Evolutionary conservation across 2,797 vertebrate species (phyloP), one percentile per base, ranked within the genome.

Genomic region (Scomberomorus guttatus): DNA sequence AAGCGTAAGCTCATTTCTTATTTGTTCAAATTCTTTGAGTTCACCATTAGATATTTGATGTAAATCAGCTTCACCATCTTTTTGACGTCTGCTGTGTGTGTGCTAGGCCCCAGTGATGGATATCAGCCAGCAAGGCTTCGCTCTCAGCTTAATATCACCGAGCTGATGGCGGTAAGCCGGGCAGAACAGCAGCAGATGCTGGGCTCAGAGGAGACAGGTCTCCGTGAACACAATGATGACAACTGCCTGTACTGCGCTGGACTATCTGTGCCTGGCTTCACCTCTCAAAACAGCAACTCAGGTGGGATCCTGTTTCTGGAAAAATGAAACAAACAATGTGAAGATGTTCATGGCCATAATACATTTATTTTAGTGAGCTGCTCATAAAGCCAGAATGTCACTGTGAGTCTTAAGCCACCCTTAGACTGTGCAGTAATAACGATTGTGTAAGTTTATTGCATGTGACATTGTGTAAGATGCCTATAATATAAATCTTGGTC

Each of bases 211-310:
- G 97, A 97, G 84, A 97, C 97, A 0, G 97, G 97, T 6, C 93
- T 98, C 1, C 96, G 97, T 81, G 97, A 98, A 50, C 97, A 98
- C 87, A 97, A 93, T 2, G 96, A 97, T 63, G 96, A 96, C 77
- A 98, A 96, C 90, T 98, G 97, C 76, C 95, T 98, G 75, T 97
- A 98, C 84, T 98, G 97, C 72, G 95, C 97, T 75, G 97, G 96
- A 27, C 79, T 96, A 46, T 92, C 94, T 48, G 95, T 96, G 74
- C 88, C 97, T 71, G 95, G 96, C 17, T 37, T 52, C 32, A 56
- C 50, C 96, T 95, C 84, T 95, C 94, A 72, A 89, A 95, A 18
- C 94, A 91, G 84, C 95, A 89, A 77, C 95, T 85, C 96, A 90
- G 97, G 97, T 97, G 39, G 66, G 71, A 37, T n/a, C 39, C 29